phyloP scores from a whole-genome alignment of 1,140 invertebrate species.

The Aphis gossypii region DNA sequence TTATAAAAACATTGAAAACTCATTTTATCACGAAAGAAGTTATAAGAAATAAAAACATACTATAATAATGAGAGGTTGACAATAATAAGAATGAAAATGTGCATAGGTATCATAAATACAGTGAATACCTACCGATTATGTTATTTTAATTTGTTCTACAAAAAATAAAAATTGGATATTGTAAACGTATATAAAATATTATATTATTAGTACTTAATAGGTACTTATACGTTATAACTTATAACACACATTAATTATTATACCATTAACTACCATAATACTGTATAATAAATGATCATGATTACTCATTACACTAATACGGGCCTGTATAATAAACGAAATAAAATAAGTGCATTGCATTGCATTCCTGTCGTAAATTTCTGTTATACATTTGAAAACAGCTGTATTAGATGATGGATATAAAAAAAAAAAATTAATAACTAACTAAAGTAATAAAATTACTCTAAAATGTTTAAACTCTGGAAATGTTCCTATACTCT shows the following conservation, averaged over 20 bases:
- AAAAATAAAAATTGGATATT: background rate
- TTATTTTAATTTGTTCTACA: conserved; percentile 4
- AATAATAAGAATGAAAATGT: background rate
- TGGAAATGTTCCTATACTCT: background rate
- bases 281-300: background rate
- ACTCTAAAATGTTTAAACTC: background rate
- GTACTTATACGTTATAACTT: background rate
- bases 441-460: background rate
- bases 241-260: background rate
- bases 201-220: background rate
- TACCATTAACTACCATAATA: background rate
- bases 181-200: background rate
- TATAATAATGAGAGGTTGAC: background rate
- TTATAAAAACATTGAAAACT: background rate
- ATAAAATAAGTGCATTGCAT: background rate
- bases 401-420: background rate
- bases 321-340: background rate
- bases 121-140: background rate
- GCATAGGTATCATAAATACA: background rate
- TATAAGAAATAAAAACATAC: background rate
- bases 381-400: background rate
- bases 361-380: background rate
- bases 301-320: background rate
- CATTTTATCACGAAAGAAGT: background rate
- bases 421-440: background rate